Percentiles rank a stretch among this genome's conserved stretches.
These are phyloP conservation scores for Eurystomus glaucurus DNA, from an alignment of 2,797 vertebrate genomes.

Conservation along the genomic window DNA sequence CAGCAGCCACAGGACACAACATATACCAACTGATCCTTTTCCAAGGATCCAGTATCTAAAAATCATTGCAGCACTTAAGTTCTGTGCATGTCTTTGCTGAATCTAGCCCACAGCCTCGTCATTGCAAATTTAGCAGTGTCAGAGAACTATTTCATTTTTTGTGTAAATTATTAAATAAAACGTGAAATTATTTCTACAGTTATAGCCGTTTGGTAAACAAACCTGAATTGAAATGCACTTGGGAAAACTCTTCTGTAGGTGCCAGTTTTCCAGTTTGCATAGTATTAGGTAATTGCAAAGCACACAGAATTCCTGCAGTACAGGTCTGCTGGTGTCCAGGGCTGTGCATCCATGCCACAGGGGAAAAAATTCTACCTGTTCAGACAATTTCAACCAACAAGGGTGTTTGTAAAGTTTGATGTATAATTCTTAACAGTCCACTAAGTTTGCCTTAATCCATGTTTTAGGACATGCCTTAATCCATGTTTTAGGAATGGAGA, in stretches of 20 bases:
- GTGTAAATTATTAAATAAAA: slow-evolving; percentile 12
- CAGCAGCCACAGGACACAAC: fast-evolving
- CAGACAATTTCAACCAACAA: not conserved
- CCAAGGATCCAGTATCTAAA: not conserved
- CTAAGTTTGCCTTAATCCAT: not conserved
- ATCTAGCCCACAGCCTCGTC: not conserved
- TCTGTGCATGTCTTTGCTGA: not conserved
- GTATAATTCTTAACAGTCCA: not conserved
- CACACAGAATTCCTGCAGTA: fast-evolving
- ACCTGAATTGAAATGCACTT: not conserved
- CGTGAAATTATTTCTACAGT: not conserved
- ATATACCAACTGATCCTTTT: not conserved
- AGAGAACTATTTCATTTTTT: not conserved
- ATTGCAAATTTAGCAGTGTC: not conserved
- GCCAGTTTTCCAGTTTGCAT: not conserved
- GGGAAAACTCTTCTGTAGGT: not conserved
- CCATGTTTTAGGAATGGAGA: not conserved
- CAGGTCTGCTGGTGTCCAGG: not conserved
- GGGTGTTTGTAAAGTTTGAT: not conserved
- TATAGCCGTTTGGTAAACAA: not conserved
- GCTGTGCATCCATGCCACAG: not conserved
- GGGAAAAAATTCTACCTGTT: not conserved
- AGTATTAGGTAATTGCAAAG: not conserved
- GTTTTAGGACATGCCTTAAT: not conserved
- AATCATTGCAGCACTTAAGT: not conserved